phyloP scores from a whole-genome alignment of 1,140 invertebrate genomes.

The Drosophila tani region DNA sequence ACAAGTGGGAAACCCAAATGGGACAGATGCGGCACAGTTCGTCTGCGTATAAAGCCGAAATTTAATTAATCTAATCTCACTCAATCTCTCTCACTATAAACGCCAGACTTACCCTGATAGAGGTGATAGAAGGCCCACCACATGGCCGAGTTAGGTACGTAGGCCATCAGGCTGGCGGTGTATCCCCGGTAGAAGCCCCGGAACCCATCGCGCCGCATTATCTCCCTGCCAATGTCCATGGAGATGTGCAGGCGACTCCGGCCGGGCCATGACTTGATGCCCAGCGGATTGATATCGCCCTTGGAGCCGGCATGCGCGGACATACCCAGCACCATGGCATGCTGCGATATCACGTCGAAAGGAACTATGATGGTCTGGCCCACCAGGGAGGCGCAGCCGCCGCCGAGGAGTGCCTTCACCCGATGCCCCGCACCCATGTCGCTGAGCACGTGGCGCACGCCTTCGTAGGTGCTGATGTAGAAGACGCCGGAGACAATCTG shows the following conservation, averaged over 20 bases:
- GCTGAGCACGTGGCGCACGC: conserved; percentile 92
- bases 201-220: conserved; percentile 92
- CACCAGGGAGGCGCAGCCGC: conserved; percentile 95
- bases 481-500: conserved; percentile 94
- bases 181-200: conserved; percentile 97
- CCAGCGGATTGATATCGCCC: conserved; percentile 89
- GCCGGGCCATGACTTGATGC: conserved; percentile 87
- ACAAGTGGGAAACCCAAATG: conserved; percentile 91
- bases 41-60: conserved; percentile 86
- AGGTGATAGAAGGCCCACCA: conserved; percentile 98
- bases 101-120: conserved; percentile 92
- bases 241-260: conserved; percentile 88
- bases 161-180: conserved; percentile 94
- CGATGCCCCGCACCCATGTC: conserved; percentile 86
- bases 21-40: conserved; percentile 91
- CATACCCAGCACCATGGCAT: conserved; percentile 96
- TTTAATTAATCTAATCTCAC: conserved; percentile 17
- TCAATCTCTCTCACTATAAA: neutral
- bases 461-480: conserved; percentile 98
- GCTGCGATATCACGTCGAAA: conserved; percentile 98
- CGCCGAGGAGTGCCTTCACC: conserved; percentile 87
- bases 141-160: conserved; percentile 97
- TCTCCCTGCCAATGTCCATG: conserved; percentile 89
- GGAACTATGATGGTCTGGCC: conserved; percentile 98
- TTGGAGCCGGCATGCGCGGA: conserved; percentile 86